Percentiles rank a stretch among this genome's conserved stretches.
Evolutionary conservation across 1,140 invertebrate species (phyloP).

Genomic region (Dendroctonus valens): DNA sequence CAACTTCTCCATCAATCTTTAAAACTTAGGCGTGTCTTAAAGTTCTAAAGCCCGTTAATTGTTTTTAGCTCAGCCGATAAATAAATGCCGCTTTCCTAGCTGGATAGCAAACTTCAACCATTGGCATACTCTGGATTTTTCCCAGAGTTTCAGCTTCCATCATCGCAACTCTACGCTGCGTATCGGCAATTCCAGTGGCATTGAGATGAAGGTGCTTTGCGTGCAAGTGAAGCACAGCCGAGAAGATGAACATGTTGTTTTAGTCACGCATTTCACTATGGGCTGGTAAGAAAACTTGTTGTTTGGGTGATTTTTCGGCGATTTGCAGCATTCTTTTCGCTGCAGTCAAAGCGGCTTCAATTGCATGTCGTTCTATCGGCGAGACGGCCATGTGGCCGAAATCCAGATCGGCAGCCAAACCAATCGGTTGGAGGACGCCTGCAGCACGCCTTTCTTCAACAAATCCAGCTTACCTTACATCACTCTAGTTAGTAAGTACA

Average conservation of each 20-base stretch:
- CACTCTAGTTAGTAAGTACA: slow-evolving; percentile 80
- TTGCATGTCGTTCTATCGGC: slow-evolving; percentile 79
- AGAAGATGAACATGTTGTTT: slow-evolving; percentile 55
- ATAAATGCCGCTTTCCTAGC: slow-evolving; percentile 65
- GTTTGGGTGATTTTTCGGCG: not conserved
- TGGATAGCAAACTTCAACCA: slow-evolving; percentile 67
- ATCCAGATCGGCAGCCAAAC: slow-evolving; percentile 66
- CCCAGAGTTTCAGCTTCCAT: slow-evolving; percentile 64
- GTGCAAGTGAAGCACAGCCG: slow-evolving; percentile 58
- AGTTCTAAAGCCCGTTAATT: not conserved
- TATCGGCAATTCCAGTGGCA: slow-evolving; percentile 58
- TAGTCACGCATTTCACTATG: slow-evolving; percentile 63
- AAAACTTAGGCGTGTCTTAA: not conserved
- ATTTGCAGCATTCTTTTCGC: slow-evolving; percentile 29
- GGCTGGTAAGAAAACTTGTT: slow-evolving; percentile 57
- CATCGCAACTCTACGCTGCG: slow-evolving; percentile 64
- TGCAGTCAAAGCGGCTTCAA: slow-evolving; percentile 80
- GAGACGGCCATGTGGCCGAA: slow-evolving; percentile 79
- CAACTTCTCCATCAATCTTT: not conserved
- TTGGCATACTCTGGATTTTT: slow-evolving; percentile 71
- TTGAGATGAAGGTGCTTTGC: slow-evolving; percentile 63
- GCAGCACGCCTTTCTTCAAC: slow-evolving; percentile 66
- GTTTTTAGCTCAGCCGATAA: slow-evolving; percentile 55
- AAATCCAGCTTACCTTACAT: slow-evolving; percentile 68
- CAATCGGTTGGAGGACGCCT: slow-evolving; percentile 64